Evolutionary conservation across 1,140 invertebrate species (phyloP).

Genomic region (Drosophila hydei): DNA sequence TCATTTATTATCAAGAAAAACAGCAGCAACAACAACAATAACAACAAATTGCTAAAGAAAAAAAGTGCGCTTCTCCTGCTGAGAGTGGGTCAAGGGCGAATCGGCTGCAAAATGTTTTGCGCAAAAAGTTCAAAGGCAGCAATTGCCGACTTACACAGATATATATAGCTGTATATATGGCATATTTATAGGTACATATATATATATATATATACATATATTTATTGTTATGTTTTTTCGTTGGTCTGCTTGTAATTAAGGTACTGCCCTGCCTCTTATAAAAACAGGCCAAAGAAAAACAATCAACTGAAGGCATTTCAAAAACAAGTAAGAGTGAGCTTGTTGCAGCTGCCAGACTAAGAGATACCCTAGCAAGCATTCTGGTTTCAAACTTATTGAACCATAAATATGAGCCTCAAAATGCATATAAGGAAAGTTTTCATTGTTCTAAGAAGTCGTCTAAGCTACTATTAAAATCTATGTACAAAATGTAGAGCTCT

Average conservation of each 20-base stretch:
- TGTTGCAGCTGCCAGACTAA: too few relatives aligned
- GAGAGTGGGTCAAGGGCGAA: conserved; percentile 75
- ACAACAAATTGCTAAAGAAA: not conserved
- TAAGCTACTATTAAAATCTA: too few relatives aligned
- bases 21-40: conserved; percentile 16
- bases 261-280: too few relatives aligned
- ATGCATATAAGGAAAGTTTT: too few relatives aligned
- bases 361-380: too few relatives aligned
- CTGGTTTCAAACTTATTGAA: too few relatives aligned
- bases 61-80: conserved; percentile 47
- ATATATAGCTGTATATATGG: not conserved
- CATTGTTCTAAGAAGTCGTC: too few relatives aligned
- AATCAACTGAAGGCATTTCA: too few relatives aligned
- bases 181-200: conserved; percentile 20
- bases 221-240: conserved; percentile 2
- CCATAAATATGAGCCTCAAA: too few relatives aligned
- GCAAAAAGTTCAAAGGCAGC: conserved; percentile 69
- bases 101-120: conserved; percentile 46
- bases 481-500: too few relatives aligned
- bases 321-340: too few relatives aligned
- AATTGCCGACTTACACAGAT: conserved; percentile 24
- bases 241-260: conserved; percentile 50
- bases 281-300: too few relatives aligned
- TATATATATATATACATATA: conserved; percentile 22
- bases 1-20: conserved; percentile 61